A percentile compares a stretch with the other conserved stretches of the same genome.
phyloP scores from a whole-genome alignment of 2,113 vertebrate species.

The Solea solea region DNA sequence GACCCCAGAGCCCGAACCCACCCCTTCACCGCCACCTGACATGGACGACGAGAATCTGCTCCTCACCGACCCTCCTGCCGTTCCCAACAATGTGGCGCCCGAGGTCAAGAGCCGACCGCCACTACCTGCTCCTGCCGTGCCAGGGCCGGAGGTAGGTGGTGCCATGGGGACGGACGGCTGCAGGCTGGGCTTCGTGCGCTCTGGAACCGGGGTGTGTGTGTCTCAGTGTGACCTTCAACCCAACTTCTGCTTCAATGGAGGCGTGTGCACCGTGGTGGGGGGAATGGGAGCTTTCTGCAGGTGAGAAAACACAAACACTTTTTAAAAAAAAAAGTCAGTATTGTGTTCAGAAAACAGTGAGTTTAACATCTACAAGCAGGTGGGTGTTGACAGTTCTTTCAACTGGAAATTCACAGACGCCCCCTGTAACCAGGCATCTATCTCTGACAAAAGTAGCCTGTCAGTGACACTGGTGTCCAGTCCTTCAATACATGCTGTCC shows the following conservation, averaged over 20 bases:
- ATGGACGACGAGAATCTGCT: slow-evolving; percentile 81
- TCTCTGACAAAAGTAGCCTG: too few species aligned
- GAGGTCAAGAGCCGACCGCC: slow-evolving; percentile 1
- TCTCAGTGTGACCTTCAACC: slow-evolving; percentile 72
- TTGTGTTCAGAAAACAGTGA: too few species aligned
- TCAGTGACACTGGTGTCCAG: too few species aligned
- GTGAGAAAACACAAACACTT: slow-evolving; percentile 43
- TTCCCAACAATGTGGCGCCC: slow-evolving; percentile 58
- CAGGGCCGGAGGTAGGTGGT: slow-evolving; percentile 48
- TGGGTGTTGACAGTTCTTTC: too few species aligned
- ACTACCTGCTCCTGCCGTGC: slow-evolving; percentile 39
- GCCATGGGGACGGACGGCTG: slow-evolving; percentile 65
- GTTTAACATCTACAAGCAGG: too few species aligned
- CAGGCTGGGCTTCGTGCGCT: slow-evolving; percentile 71
- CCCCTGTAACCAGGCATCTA: too few species aligned
- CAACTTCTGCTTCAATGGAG: slow-evolving; percentile 77
- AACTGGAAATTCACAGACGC: too few species aligned
- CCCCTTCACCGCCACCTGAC: slow-evolving; percentile 75
- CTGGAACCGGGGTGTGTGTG: slow-evolving; percentile 69
- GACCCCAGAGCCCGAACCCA: slow-evolving; percentile 86
- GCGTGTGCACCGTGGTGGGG: slow-evolving; percentile 72
- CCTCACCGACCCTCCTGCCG: slow-evolving; percentile 61
- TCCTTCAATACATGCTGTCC: too few species aligned
- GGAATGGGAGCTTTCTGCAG: slow-evolving; percentile 78
- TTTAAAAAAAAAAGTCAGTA: too few species aligned